Evolutionary conservation across 2,113 vertebrate genomes (phyloP).

Genomic region (Catharus minimus): DNA sequence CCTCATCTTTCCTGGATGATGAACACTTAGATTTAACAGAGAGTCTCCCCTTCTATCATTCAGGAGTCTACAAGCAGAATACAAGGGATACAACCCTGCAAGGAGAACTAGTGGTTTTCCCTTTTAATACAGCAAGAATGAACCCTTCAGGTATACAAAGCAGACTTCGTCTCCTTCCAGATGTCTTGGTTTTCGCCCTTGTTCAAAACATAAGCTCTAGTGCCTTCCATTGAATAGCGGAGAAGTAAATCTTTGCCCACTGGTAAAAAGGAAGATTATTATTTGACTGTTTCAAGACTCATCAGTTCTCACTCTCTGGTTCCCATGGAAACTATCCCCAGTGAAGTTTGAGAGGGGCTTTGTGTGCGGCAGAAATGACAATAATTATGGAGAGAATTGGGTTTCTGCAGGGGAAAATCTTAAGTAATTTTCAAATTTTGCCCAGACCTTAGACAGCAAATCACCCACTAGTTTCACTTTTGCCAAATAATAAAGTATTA

Average conservation of each 20-base stretch:
- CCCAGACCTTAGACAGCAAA: background rate
- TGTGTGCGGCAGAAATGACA: constrained; percentile 40
- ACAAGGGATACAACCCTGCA: background rate
- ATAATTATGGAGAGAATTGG: constrained; percentile 45
- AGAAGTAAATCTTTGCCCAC: constrained; percentile 59
- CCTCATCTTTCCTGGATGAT: background rate
- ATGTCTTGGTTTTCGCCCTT: background rate
- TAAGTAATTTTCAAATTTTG: constrained; percentile 41
- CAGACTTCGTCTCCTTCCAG: background rate
- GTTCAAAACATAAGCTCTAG: constrained; percentile 27
- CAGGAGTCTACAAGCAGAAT: background rate
- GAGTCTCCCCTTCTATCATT: background rate
- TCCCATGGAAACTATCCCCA: constrained; percentile 71
- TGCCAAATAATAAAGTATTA: background rate
- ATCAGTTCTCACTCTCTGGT: constrained; percentile 66
- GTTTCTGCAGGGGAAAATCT: constrained; percentile 37
- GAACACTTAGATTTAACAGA: background rate
- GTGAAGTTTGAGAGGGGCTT: constrained; percentile 59
- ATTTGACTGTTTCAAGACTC: constrained; percentile 67
- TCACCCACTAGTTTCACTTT: constrained; percentile 8
- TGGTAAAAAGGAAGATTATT: constrained; percentile 56
- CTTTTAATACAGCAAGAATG: background rate
- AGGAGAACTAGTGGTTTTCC: background rate
- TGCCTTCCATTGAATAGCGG: constrained; percentile 24
- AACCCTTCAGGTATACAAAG: background rate